A percentile compares a stretch with the other conserved stretches of the same genome.
phyloP scores from a whole-genome alignment of 2,888 invertebrate genomes.

The Lomographa bimaculata region DNA sequence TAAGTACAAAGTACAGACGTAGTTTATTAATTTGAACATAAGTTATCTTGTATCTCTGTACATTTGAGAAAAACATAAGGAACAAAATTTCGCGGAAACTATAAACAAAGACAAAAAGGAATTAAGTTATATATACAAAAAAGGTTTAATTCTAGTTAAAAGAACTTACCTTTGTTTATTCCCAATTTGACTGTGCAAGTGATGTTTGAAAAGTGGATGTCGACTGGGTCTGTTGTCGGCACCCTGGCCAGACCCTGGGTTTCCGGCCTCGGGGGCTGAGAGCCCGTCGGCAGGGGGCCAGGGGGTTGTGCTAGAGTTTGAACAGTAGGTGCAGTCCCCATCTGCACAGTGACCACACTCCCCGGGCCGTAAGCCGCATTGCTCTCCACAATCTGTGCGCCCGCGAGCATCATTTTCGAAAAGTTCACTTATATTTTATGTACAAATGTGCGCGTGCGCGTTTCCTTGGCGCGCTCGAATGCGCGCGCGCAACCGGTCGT shows the following conservation, averaged over 20 bases:
- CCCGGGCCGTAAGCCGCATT: slow-evolving; percentile 54
- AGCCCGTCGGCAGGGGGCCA: too few relatives aligned
- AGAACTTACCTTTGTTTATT: slow-evolving; percentile 89
- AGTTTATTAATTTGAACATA: too few relatives aligned
- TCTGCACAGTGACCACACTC: slow-evolving; percentile 8
- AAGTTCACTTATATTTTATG: slow-evolving; percentile 30
- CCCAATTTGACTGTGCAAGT: slow-evolving; percentile 89
- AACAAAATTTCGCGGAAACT: too few relatives aligned
- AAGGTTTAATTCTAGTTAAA: too few relatives aligned
- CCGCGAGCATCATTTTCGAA: slow-evolving; percentile 71
- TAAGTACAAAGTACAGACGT: too few relatives aligned
- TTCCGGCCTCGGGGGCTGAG: slow-evolving; percentile 14
- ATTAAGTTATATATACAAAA: too few relatives aligned
- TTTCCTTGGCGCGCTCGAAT: slow-evolving; percentile 54
- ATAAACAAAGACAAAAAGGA: too few relatives aligned
- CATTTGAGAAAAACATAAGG: too few relatives aligned
- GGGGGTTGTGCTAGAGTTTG: slow-evolving; percentile 23
- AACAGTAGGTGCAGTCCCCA: slow-evolving; percentile 4
- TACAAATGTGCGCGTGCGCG: slow-evolving; percentile 54
- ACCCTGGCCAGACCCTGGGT: slow-evolving; percentile 47
- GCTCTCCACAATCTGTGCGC: slow-evolving; percentile 68
- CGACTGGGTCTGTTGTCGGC: slow-evolving; percentile 80
- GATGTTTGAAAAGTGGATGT: slow-evolving; percentile 89
- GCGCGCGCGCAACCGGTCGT: slow-evolving; percentile 53
- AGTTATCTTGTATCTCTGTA: too few relatives aligned